Base-by-base conservation (phyloP, 2,113 vertebrate species). In the Ceuthmochares aereus region DNA sequence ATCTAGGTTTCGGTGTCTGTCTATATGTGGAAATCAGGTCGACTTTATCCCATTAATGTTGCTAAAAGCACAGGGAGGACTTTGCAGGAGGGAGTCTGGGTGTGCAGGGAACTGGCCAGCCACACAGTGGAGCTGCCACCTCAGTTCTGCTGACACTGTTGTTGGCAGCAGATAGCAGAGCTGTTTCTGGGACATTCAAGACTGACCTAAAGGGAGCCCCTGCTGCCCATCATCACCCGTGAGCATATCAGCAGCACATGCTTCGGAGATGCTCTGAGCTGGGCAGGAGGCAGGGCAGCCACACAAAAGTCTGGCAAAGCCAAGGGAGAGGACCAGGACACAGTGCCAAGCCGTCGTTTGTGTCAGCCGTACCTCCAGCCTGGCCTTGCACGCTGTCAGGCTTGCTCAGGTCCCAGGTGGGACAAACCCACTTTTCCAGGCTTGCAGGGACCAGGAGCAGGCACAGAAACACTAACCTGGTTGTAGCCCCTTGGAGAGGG, bases 11-110 rank as follows among this genome's bases (percentile, higher is more conserved):
- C 8, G 2, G 29, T 68, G 58, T 64, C 56, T 29, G 43, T 72
- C 91, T 95, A 60, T 68, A 84, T 87, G 91, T 55, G 87, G 95
- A 96, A 96, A 96, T 64, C 43, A 29, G 94, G 95, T 84, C 40
- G 40, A 77, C 62, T 96, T 97, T 94, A 89, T 96, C 86, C 89
- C 16, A 11, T 79, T 82, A 60, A 76, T 11, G 89, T 73, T 43
- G 68, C 91, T 93, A 55, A 81, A 90, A 90, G 86, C 76, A 27
- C 36, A 9, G 58, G 30, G 43, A 79, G 70, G 74, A 43, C 37
- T 27, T 14, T 1, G 58, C 42, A 18, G 51, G 59, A 51, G 27
- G 93, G 91, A 77, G 42, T 78, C 63, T 0, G 40, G 49, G 29
- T 21, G 84, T 91, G 93, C 45, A 2, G 60, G 67, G 36, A 19